Percentiles rank a stretch among this genome's conserved stretches.
Conservation (phyloP, 1,140 invertebrate species). For the Philopotamus ludificatus region DNA sequence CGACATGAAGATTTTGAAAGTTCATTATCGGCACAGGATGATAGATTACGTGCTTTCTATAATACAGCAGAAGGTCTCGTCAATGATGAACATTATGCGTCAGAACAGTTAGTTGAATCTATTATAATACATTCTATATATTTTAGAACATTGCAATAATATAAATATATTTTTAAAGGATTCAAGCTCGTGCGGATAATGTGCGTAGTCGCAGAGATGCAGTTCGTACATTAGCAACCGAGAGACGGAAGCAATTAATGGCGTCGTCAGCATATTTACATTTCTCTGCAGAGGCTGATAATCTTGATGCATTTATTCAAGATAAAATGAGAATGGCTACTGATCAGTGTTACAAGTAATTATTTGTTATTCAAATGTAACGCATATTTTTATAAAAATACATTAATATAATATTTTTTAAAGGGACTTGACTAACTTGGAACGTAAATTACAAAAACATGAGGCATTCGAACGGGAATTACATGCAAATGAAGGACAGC, state of each 20-base stretch:
- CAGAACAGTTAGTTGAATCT: slow-evolving; percentile 68
- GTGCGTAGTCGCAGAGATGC: slow-evolving; percentile 70
- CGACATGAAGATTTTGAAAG: slow-evolving; percentile 94
- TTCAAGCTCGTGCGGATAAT: slow-evolving; percentile 71
- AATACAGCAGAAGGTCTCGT: slow-evolving; percentile 86
- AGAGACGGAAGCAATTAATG: slow-evolving; percentile 68
- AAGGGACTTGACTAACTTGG: slow-evolving; percentile 86
- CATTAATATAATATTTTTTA: slow-evolving; percentile 7
- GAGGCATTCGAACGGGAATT: slow-evolving; percentile 96
- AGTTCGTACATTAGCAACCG: slow-evolving; percentile 74
- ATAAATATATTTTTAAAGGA: slow-evolving; percentile 55
- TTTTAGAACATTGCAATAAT: slow-evolving; percentile 11
- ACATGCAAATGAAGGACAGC: slow-evolving; percentile 84
- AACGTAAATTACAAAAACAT: slow-evolving; percentile 94
- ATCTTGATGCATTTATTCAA: slow-evolving; percentile 83
- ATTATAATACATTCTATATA: background rate
- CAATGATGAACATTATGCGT: slow-evolving; percentile 81
- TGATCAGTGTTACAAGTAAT: slow-evolving; percentile 80
- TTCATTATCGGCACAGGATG: slow-evolving; percentile 90
- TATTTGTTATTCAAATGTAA: background rate
- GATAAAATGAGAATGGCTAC: slow-evolving; percentile 90
- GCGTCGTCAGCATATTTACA: slow-evolving; percentile 66
- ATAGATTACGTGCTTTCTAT: slow-evolving; percentile 81
- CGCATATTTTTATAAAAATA: background rate
- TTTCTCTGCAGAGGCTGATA: slow-evolving; percentile 86